Conservation (phyloP, 1,140 invertebrate genomes). For the Drosophila pachea region DNA sequence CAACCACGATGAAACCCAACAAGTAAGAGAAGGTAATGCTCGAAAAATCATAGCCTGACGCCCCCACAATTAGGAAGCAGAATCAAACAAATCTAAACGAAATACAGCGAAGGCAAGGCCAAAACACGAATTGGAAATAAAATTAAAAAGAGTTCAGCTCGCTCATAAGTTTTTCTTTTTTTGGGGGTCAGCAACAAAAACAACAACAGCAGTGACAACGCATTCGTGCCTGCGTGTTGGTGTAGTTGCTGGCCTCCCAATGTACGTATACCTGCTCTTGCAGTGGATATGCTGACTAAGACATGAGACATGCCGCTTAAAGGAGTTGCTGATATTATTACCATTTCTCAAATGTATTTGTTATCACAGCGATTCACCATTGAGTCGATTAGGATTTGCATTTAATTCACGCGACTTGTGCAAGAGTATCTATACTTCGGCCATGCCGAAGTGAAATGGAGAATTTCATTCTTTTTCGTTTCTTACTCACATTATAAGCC, state of each 20-base stretch:
- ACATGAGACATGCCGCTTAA: neutral
- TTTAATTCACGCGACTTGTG: neutral
- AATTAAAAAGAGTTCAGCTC: conserved; percentile 30
- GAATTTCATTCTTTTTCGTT: neutral
- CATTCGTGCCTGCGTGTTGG: conserved; percentile 26
- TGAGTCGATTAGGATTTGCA: neutral
- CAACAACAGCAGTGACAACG: conserved; percentile 8
- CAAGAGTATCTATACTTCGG: conserved; percentile 29
- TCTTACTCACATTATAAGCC: conserved; percentile 73
- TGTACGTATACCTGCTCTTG: conserved; percentile 12
- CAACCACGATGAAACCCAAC: conserved; percentile 12
- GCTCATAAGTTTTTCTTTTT: conserved; percentile 46
- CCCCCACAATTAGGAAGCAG: conserved; percentile 68
- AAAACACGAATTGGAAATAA: conserved; percentile 16
- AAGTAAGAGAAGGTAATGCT: conserved; percentile 37
- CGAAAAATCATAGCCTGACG: conserved; percentile 68
- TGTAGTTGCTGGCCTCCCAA: conserved; percentile 28
- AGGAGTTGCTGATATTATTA: no score
- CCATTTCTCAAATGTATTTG: no score
- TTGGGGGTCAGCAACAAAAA: conserved; percentile 62
- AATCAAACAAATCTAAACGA: conserved; percentile 31
- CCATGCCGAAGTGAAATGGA: neutral
- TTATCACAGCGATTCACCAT: no score
- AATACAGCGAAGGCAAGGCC: conserved; percentile 34
- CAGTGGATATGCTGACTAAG: neutral